A percentile compares a stretch with the other conserved stretches of the same genome.
These are phyloP conservation scores for Dromaius novaehollandiae DNA, from an alignment of 2,113 vertebrate species.

Conservation along the genomic window DNA sequence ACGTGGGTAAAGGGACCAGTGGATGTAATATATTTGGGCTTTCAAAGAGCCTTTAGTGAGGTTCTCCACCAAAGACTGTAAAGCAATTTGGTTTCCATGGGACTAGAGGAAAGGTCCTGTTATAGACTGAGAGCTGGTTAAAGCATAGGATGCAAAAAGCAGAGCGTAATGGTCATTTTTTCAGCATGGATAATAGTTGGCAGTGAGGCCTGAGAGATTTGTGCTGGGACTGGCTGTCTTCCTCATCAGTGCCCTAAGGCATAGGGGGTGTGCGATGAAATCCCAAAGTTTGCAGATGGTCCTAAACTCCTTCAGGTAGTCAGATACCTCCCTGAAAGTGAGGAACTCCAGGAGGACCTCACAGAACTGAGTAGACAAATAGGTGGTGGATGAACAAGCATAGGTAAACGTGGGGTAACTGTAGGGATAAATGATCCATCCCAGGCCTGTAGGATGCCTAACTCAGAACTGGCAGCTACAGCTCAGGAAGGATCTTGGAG, in stretches of 20 bases:
- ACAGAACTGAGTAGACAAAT: neutral
- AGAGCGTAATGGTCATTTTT: neutral
- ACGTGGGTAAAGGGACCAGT: fast-evolving
- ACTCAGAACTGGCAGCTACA: neutral
- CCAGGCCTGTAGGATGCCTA: neutral
- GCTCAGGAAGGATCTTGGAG: neutral
- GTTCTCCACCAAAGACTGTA: neutral
- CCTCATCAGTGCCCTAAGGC: neutral
- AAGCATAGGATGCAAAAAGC: neutral
- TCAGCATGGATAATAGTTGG: neutral
- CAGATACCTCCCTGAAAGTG: neutral
- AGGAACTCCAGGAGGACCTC: neutral
- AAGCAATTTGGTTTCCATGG: neutral
- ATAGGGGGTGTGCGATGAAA: neutral
- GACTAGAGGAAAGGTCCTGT: neutral
- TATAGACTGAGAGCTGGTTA: fast-evolving
- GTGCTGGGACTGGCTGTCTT: neutral
- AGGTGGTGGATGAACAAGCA: neutral
- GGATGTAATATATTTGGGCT: neutral
- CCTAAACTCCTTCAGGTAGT: neutral
- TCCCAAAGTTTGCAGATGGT: neutral
- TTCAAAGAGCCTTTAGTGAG: neutral
- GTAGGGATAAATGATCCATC: neutral
- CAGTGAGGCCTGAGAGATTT: neutral
- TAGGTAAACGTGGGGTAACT: neutral